phyloP scores from a whole-genome alignment of 2,113 vertebrate species.

The Corythornis vintsioides region DNA sequence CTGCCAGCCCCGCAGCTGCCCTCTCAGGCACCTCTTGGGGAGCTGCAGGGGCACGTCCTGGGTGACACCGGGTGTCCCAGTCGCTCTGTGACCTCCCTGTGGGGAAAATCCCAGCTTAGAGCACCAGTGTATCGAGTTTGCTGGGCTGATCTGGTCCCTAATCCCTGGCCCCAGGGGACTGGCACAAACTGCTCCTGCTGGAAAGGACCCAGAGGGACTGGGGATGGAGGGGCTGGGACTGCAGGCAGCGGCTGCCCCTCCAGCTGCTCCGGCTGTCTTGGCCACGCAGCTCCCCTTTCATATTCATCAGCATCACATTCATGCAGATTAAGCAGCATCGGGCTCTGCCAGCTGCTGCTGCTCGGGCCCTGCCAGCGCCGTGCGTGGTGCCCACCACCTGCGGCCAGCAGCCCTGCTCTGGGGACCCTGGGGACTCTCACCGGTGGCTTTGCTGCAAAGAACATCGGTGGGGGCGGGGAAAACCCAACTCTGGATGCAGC shows the following conservation, averaged over 20 bases:
- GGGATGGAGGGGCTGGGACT: background rate
- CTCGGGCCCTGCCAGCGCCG: background rate
- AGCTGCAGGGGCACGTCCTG: background rate
- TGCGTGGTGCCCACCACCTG: background rate
- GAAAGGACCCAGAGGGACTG: background rate
- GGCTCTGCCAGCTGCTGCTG: conserved; percentile 28
- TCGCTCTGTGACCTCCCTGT: fast-evolving
- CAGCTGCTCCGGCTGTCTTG: background rate
- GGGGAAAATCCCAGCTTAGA: background rate
- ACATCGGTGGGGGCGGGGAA: background rate
- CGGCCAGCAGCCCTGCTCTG: fast-evolving
- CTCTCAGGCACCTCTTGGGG: background rate
- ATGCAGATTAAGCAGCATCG: background rate
- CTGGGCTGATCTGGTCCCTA: background rate
- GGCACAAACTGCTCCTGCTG: background rate
- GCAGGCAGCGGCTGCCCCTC: background rate
- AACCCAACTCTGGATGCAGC: background rate
- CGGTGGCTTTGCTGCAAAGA: background rate
- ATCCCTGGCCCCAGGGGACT: background rate
- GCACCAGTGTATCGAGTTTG: background rate
- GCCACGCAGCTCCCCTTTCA: background rate
- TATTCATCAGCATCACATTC: conserved; percentile 8
- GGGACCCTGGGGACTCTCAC: fast-evolving
- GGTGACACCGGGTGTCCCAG: background rate
- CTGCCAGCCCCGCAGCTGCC: background rate